Conservation (phyloP, 2,888 invertebrate genomes). For the Heliconius erato region DNA sequence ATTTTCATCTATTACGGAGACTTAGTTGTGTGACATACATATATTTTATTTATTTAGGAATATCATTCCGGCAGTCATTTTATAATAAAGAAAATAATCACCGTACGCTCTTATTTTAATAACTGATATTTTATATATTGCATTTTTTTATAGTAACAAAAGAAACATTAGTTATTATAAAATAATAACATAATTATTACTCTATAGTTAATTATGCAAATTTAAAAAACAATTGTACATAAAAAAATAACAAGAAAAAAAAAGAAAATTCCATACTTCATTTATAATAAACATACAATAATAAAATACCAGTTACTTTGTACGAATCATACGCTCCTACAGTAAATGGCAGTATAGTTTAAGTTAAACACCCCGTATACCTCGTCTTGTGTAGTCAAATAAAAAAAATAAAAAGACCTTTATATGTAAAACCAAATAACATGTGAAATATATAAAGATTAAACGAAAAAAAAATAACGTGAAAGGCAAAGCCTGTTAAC, state of each 20-base stretch:
- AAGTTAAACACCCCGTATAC: slow-evolving; percentile 28
- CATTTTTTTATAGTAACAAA: neutral
- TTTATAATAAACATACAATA: neutral
- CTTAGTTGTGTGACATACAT: neutral
- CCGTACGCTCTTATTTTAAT: slow-evolving; percentile 8
- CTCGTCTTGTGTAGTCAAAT: neutral
- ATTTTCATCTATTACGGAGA: neutral
- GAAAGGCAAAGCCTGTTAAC: neutral
- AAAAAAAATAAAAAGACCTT: neutral
- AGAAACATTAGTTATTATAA: neutral
- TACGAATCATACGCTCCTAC: slow-evolving; percentile 28
- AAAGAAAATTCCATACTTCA: neutral
- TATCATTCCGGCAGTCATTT: slow-evolving; percentile 15
- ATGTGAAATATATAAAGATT: neutral
- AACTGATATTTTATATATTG: slow-evolving; percentile 19
- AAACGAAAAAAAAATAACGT: neutral
- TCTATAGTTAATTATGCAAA: too few relatives aligned
- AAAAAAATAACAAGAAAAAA: neutral
- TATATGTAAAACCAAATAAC: neutral
- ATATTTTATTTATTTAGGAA: slow-evolving; percentile 12
- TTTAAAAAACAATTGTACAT: neutral
- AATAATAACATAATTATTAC: too few relatives aligned
- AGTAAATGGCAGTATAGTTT: slow-evolving; percentile 41
- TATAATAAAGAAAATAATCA: slow-evolving; percentile 4
- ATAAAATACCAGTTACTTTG: slow-evolving; percentile 13